Percentiles rank a stretch among this genome's conserved stretches.
phyloP scores from a whole-genome alignment of 2,113 vertebrate species.

The Leiothrix lutea region DNA sequence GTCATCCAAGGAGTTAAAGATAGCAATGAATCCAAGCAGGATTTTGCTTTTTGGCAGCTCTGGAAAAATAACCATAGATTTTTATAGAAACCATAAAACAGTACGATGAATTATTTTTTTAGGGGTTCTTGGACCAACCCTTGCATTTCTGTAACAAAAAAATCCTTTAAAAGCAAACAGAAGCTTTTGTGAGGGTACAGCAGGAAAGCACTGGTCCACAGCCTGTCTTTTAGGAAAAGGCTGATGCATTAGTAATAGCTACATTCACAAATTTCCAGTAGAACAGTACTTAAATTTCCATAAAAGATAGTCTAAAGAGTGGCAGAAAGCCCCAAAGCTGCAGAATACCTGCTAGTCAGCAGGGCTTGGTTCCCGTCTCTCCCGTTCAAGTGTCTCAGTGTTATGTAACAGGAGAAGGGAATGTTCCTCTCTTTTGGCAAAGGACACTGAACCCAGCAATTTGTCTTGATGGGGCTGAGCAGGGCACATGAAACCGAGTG shows the following conservation, averaged over 20 bases:
- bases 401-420: conserved; percentile 59
- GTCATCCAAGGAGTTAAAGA: not conserved
- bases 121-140: not conserved
- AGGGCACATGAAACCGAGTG: conserved; percentile 16
- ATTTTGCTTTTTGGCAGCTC: not conserved
- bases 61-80: not conserved
- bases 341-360: conserved; percentile 38
- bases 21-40: not conserved
- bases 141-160: not conserved
- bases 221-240: not conserved
- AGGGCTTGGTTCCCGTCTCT: not conserved
- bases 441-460: not conserved
- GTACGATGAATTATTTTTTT: not conserved
- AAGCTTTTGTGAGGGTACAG: not conserved
- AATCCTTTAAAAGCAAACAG: not conserved
- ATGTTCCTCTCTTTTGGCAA: conserved; percentile 56
- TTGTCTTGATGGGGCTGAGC: conserved; percentile 44
- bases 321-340: not conserved
- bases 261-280: not conserved
- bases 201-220: not conserved
- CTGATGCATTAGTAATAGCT: not conserved
- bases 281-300: not conserved
- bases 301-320: not conserved
- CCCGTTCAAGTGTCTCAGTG: not conserved
- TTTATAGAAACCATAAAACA: not conserved